Evolutionary conservation across 2,888 invertebrate genomes (phyloP).

Genomic region (Epinotia nisella): DNA sequence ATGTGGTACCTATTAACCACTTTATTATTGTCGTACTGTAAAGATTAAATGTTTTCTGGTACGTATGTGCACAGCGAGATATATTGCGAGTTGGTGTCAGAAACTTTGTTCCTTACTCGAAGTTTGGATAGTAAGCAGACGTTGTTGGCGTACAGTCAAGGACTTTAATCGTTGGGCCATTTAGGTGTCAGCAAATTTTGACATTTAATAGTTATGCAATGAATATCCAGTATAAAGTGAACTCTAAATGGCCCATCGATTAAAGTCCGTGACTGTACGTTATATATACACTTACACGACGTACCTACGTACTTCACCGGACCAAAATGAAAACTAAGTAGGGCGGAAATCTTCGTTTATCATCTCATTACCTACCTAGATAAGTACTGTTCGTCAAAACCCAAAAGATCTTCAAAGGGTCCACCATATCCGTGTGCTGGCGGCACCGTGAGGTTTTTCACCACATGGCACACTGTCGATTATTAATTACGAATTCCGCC

Average conservation of each 20-base stretch:
- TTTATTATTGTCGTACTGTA: no score
- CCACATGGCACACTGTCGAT: constrained; percentile 74
- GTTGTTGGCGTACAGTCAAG: constrained; percentile 24
- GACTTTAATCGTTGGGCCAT: no score
- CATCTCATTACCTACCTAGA: constrained; percentile 80
- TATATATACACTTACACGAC: constrained; percentile 10
- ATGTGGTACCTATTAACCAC: not conserved
- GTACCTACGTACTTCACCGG: constrained; percentile 1
- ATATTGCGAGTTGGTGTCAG: constrained; percentile 41
- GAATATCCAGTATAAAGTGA: no score
- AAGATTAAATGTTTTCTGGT: constrained; percentile 25
- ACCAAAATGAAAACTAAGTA: not conserved
- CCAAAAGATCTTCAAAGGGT: constrained; percentile 93
- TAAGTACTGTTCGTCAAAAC: constrained; percentile 93
- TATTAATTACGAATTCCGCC: constrained; percentile 56
- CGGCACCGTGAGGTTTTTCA: constrained; percentile 71
- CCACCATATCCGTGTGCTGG: constrained; percentile 87
- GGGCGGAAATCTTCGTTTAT: no score
- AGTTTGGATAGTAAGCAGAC: constrained; percentile 42
- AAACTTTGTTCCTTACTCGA: constrained; percentile 42
- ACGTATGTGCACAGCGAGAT: constrained; percentile 30
- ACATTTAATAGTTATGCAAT: no score
- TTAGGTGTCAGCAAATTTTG: no score
- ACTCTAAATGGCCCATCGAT: no score
- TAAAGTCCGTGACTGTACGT: no score